Base-by-base conservation (phyloP, 2,113 vertebrate genomes). In the Corapipo altera region DNA sequence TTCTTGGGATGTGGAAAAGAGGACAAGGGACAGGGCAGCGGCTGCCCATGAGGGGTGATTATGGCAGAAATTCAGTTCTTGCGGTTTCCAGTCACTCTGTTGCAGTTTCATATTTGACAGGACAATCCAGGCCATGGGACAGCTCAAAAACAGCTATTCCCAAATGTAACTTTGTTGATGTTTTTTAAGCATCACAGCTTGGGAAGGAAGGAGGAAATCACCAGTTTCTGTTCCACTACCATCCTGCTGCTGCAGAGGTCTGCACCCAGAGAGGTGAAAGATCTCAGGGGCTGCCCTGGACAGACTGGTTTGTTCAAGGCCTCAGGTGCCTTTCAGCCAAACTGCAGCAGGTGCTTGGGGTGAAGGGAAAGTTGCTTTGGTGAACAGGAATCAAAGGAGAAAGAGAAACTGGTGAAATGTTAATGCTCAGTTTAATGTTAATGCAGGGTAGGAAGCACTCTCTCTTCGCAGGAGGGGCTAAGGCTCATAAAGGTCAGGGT, bases 391-490 rank as follows among this genome's bases (percentile, higher is more conserved):
- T 79, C 52, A n/a, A 79, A 58, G 23, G 2, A 64, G 61, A 74
- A 90, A 58, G 59, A 84, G 39, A 83, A 78, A 66, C 28, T 28
- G 46, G 55, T 75, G 77, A 86, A 26, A 87, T n/a, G 32, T 27
- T 65, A 74, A 46, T 0, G 6, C 35, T 62, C 37, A 32, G 21
- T n/a, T n/a, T n/a, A n/a, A n/a, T n/a, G n/a, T n/a, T n/a, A n/a
- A n/a, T n/a, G 54, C 1, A 0, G 41, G 12, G 58, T 39, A 83
- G 62, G 72, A 83, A 67, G 48, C 0, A 1, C 24, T 17, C 18
- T 70, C 35, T 52, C 28, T 35, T 70, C 58, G 62, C 67, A n/a
- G 24, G 67, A 48, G n/a, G 20, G 17, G 59, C 52, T 41, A 67
- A 49, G 24, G 23, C 72, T 80, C 1, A 0, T 48, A 93, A 83